A percentile compares a stretch with the other conserved stretches of the same genome.
Evolutionary conservation across 2,113 vertebrate genomes (phyloP).

Genomic region (Sprattus sprattus): DNA sequence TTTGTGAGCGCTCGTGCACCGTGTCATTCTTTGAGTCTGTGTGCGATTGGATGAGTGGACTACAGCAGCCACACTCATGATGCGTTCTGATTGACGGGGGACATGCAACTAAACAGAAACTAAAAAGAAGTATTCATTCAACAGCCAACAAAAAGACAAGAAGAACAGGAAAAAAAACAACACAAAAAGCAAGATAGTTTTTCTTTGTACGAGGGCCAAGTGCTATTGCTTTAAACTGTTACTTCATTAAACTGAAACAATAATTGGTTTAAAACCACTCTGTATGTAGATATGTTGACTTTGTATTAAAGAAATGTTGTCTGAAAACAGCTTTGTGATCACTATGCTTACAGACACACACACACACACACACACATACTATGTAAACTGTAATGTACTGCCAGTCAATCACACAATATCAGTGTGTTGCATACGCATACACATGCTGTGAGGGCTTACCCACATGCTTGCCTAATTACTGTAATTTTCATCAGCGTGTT

Average conservation of each 20-base stretch:
- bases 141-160: constrained; percentile 46
- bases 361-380: neutral
- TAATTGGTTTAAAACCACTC: constrained; percentile 90
- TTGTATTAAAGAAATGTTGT: constrained; percentile 99
- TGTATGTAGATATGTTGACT: constrained; percentile 99
- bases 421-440: neutral
- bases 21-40: neutral
- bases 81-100: constrained; percentile 49
- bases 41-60: constrained; percentile 26
- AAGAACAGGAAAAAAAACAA: constrained; percentile 60
- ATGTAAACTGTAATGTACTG: neutral
- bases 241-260: constrained; percentile 83
- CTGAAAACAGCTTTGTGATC: constrained; percentile 65
- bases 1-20: neutral
- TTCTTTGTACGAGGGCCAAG: constrained; percentile 83
- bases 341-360: neutral
- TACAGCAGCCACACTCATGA: constrained; percentile 58
- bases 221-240: constrained; percentile 87
- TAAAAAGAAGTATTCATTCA: constrained; percentile 58
- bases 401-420: neutral
- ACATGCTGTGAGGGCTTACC: neutral
- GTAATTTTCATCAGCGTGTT: neutral
- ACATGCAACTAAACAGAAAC: constrained; percentile 43
- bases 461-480: neutral
- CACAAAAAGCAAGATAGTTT: constrained; percentile 60